Conservation (phyloP, 2,888 invertebrate genomes). For the Orthosia gracilis region DNA sequence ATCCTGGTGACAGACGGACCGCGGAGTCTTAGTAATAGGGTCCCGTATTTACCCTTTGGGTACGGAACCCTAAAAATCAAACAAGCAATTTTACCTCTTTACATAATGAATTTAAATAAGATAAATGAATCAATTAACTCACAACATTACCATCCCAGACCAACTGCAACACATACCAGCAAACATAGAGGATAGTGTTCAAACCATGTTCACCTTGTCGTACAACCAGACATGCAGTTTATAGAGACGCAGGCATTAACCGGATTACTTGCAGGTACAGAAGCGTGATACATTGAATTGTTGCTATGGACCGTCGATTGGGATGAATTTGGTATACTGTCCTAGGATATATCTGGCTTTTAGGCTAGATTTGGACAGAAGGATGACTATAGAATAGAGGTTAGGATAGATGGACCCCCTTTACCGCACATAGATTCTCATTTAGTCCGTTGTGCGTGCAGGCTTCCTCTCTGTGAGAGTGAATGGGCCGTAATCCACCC, state of each 20-base stretch:
- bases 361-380: neutral
- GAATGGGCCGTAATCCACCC: no score
- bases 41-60: no score
- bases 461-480: no score
- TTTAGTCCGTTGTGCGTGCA: no score
- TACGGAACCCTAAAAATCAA: no score
- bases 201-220: constrained; percentile 26
- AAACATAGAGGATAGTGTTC: constrained; percentile 23
- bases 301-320: neutral
- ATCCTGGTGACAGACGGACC: no score
- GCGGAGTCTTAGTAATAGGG: no score
- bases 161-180: neutral
- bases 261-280: constrained; percentile 37
- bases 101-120: no score
- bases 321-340: constrained; percentile 2
- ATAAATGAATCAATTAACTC: neutral
- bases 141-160: neutral
- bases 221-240: constrained; percentile 30
- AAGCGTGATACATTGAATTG: constrained; percentile 12
- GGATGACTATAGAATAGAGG: no score
- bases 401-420: no score
- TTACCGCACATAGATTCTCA: no score
- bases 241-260: constrained; percentile 33
- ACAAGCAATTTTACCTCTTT: no score
- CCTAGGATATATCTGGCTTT: neutral